phyloP scores from a whole-genome alignment of 2,888 invertebrate genomes.

The Heliconius aoede region DNA sequence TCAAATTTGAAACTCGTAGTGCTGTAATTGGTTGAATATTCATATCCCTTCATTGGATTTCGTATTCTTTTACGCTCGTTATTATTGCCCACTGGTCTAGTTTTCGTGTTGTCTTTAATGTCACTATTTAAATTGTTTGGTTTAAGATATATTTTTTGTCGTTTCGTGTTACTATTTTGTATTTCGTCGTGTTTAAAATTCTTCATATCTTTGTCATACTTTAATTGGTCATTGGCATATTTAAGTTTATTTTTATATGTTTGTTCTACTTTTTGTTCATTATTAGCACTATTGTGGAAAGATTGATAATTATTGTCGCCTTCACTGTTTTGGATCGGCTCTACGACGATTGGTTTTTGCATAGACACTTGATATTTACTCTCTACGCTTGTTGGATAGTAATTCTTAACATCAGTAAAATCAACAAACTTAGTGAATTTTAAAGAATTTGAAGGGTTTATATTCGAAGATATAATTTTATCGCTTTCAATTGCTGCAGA shows the following conservation, averaged over 20 bases:
- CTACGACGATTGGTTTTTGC: slow-evolving; percentile 51
- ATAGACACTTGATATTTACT: slow-evolving; percentile 57
- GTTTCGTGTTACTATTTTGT: slow-evolving; percentile 53
- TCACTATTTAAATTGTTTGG: slow-evolving; percentile 54
- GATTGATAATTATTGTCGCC: slow-evolving; percentile 23
- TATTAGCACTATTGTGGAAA: slow-evolving; percentile 49
- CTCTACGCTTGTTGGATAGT: slow-evolving; percentile 65
- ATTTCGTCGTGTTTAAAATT: slow-evolving; percentile 51
- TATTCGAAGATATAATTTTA: slow-evolving; percentile 47
- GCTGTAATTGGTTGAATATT: slow-evolving; percentile 70
- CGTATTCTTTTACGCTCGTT: slow-evolving; percentile 58
- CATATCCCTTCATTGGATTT: slow-evolving; percentile 65
- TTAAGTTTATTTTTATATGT: slow-evolving; percentile 30
- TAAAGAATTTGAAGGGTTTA: slow-evolving; percentile 48
- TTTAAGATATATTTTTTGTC: slow-evolving; percentile 54
- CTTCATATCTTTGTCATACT: slow-evolving; percentile 43
- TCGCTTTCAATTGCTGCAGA: slow-evolving; percentile 32
- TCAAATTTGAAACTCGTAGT: slow-evolving; percentile 68
- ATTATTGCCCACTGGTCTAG: slow-evolving; percentile 60
- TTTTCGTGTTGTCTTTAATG: slow-evolving; percentile 66
- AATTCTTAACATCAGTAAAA: slow-evolving; percentile 68
- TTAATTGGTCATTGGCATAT: slow-evolving; percentile 36
- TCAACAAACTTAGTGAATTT: slow-evolving; percentile 73
- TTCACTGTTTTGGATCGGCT: slow-evolving; percentile 31
- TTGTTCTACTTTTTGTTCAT: slow-evolving; percentile 35